Base-by-base conservation (phyloP, 1,140 invertebrate species). In the Atta colombica region DNA sequence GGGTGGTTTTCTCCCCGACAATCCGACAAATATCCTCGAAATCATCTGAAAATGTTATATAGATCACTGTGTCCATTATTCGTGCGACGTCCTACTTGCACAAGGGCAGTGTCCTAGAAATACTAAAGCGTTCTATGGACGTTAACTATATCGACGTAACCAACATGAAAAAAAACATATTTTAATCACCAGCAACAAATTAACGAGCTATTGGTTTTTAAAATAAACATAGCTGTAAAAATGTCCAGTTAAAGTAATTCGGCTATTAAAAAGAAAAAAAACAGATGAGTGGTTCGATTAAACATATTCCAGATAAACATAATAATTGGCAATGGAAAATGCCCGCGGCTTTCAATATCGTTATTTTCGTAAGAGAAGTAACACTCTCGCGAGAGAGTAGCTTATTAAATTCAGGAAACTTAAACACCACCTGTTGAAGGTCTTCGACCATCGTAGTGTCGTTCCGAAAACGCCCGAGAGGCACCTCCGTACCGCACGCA, bases 361-460 rank as follows among this genome's bases (percentile, higher is more conserved):
- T 25, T 74, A 74, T 72, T 61, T 82, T 82, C 68, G 21, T 61
- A 45, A 35, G 53, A 71, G 63, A 18, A 39, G 35, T 16, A 35
- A 31, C 21, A 35, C 28, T 51, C 51, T 14, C n/a, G 49, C 31
- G 28, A 21, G 28, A 39, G 69, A 35, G 55, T 55, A 35, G 88
- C 88, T 90, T 90, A 87, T 87, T 88, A 90, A 90, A 90, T 90
- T 90, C 89, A 69, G 82, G 89, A 91, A 88, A 90, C 89, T 91
- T 90, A 90, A 91, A 87, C 87, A 90, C 89, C 90, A 91, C 90
- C 90, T 91, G 90, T 91, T 91, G 89, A 90, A 72, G 87, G 78
- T 91, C 87, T 88, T 90, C 90, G 85, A 39, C 16, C 58, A 72
- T 39, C 51, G 69, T 28, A 75, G 28, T 66, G 80, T 84, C 77